Percentiles rank a stretch among this genome's conserved stretches.
phyloP scores from a whole-genome alignment of 2,797 vertebrate genomes.

The Microctenopoma steveboyesi region DNA sequence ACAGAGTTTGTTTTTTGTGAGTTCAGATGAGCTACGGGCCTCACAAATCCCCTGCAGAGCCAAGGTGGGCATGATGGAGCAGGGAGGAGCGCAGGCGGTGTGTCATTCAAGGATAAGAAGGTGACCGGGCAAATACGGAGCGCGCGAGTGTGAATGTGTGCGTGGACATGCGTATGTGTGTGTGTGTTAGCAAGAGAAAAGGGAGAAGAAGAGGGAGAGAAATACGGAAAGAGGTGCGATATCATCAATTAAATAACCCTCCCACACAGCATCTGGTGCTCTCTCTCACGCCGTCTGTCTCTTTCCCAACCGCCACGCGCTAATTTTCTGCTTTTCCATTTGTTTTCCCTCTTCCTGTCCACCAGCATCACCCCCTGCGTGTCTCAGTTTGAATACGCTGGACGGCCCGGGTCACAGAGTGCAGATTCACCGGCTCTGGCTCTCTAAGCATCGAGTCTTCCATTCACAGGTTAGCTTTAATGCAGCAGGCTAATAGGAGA shows the following conservation, averaged over 20 bases:
- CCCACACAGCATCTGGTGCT: constrained; percentile 81
- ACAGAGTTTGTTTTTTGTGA: constrained; percentile 22
- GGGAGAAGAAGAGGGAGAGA: constrained; percentile 60
- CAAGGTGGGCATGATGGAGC: constrained; percentile 34
- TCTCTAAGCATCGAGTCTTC: constrained; percentile 8
- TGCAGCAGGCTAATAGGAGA: constrained; percentile 11
- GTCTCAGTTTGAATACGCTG: constrained; percentile 19
- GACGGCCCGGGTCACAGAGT: constrained; percentile 7
- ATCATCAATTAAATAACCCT: constrained; percentile 82
- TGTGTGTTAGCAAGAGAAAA: constrained; percentile 34
- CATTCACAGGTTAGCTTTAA: constrained; percentile 24
- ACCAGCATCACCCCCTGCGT: constrained; percentile 20
- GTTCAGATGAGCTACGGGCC: constrained; percentile 22
- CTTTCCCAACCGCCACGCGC: constrained; percentile 42
- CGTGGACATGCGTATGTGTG: constrained; percentile 13
- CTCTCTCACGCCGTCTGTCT: constrained; percentile 72
- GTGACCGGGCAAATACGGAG: constrained; percentile 71
- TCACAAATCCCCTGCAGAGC: background rate
- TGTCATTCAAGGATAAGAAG: constrained; percentile 58
- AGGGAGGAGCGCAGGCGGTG: constrained; percentile 30
- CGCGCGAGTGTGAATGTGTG: constrained; percentile 33
- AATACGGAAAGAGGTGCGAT: constrained; percentile 74
- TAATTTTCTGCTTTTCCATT: constrained; percentile 40
- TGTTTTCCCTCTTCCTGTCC: constrained; percentile 33
- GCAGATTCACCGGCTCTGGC: constrained; percentile 9